Conservation (phyloP, 1,140 invertebrate genomes). For the Onthophagus taurus region DNA sequence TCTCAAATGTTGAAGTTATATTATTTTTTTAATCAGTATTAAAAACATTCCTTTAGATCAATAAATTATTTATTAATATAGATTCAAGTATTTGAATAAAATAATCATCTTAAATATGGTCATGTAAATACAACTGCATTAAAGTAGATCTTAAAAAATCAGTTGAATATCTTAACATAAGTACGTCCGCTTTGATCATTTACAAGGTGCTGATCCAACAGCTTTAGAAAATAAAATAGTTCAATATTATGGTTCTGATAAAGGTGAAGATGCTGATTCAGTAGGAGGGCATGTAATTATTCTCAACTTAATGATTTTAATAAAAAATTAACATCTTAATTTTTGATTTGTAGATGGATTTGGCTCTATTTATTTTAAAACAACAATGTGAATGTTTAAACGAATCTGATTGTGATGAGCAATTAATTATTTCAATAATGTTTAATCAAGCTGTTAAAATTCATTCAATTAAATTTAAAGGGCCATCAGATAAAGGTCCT, state of each 20-base stretch:
- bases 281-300: constrained; percentile 69
- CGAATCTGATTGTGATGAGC: constrained; percentile 94
- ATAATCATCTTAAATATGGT: too few relatives aligned
- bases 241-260: constrained; percentile 71
- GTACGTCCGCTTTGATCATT: too few relatives aligned
- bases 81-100: too few relatives aligned
- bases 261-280: constrained; percentile 47
- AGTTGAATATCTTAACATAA: constrained; percentile 29
- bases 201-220: constrained; percentile 76
- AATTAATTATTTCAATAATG: constrained; percentile 84
- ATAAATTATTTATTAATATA: too few relatives aligned
- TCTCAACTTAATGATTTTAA: too few relatives aligned
- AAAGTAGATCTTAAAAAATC: constrained; percentile 31
- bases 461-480: constrained; percentile 94
- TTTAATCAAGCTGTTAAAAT: constrained; percentile 94
- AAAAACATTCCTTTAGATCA: too few relatives aligned
- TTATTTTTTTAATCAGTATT: too few relatives aligned
- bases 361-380: constrained; percentile 77
- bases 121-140: constrained; percentile 28
- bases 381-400: constrained; percentile 93
- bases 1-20: too few relatives aligned
- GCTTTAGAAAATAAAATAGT: constrained; percentile 82
- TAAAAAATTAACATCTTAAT: too few relatives aligned
- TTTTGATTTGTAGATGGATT: constrained; percentile 95
- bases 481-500: constrained; percentile 78